phyloP scores from a whole-genome alignment of 2,888 invertebrate genomes.

The Amitus sp. region DNA sequence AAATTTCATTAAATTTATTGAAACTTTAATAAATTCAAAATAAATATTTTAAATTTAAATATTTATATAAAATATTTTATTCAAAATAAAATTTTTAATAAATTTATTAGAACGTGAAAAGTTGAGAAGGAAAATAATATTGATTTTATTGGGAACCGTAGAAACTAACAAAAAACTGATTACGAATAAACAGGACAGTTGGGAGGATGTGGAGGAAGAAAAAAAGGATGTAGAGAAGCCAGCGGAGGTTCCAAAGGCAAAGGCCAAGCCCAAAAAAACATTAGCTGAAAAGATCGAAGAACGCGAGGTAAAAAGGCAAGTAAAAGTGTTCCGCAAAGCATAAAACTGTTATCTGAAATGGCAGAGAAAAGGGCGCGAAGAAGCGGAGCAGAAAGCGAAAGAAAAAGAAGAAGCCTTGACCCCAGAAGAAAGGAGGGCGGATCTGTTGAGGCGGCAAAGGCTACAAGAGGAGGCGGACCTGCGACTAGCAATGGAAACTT shows the following conservation, averaged over 20 bases:
- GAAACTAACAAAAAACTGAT: not conserved
- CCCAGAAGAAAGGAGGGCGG: slow-evolving; percentile 80
- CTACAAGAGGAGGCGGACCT: slow-evolving; percentile 90
- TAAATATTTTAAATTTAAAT: no score
- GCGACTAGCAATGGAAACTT: slow-evolving; percentile 86
- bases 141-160: not conserved
- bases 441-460: slow-evolving; percentile 82
- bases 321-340: not conserved
- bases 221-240: slow-evolving; percentile 80
- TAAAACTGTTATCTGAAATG: slow-evolving; percentile 14
- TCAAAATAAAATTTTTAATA: no score
- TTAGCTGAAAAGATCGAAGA: slow-evolving; percentile 86
- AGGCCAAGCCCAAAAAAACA: slow-evolving; percentile 79
- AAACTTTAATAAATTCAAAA: no score
- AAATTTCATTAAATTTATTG: no score
- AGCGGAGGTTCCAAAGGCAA: slow-evolving; percentile 71
- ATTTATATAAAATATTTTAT: no score
- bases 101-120: no score
- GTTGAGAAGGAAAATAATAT: not conserved
- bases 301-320: no score
- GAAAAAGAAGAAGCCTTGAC: slow-evolving; percentile 75
- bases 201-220: slow-evolving; percentile 92
- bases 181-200: slow-evolving; percentile 78
- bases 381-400: slow-evolving; percentile 72
- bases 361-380: slow-evolving; percentile 73